Conservation (phyloP, 2,113 vertebrate species). For the Eretmodus cyanostictus region DNA sequence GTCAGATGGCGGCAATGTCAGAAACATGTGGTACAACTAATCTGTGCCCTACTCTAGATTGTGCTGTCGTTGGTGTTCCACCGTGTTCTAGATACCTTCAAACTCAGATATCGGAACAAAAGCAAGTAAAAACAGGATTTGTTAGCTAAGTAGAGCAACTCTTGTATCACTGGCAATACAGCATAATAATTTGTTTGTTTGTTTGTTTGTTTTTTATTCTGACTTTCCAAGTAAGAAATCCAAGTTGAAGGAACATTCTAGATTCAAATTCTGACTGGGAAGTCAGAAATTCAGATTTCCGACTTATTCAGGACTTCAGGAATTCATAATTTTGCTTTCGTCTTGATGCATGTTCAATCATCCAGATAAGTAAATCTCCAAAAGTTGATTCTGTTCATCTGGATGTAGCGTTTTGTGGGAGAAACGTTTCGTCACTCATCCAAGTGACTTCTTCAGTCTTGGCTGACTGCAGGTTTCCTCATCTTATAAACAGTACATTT, state of each 20-base stretch:
- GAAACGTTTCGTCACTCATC: background rate
- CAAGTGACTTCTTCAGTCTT: background rate
- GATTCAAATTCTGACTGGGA: background rate
- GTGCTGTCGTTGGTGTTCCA: background rate
- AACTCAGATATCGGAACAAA: background rate
- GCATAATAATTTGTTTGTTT: background rate
- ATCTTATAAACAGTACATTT: background rate
- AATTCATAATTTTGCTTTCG: background rate
- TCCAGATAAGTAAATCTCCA: background rate
- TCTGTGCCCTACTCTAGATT: background rate
- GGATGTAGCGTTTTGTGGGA: background rate
- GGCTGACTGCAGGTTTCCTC: background rate
- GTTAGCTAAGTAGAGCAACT: background rate
- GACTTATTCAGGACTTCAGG: background rate
- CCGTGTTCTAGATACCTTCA: background rate
- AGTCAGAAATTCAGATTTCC: background rate
- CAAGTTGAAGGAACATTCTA: background rate
- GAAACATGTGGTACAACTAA: background rate
- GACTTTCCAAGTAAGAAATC: background rate
- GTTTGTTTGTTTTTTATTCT: background rate
- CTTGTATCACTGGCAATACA: background rate
- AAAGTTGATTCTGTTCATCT: background rate
- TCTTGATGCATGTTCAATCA: background rate
- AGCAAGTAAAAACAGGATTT: background rate
- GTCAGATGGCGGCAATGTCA: background rate